Base-by-base conservation (phyloP, 2,797 vertebrate species). In the Gadopsis bispinosus region DNA sequence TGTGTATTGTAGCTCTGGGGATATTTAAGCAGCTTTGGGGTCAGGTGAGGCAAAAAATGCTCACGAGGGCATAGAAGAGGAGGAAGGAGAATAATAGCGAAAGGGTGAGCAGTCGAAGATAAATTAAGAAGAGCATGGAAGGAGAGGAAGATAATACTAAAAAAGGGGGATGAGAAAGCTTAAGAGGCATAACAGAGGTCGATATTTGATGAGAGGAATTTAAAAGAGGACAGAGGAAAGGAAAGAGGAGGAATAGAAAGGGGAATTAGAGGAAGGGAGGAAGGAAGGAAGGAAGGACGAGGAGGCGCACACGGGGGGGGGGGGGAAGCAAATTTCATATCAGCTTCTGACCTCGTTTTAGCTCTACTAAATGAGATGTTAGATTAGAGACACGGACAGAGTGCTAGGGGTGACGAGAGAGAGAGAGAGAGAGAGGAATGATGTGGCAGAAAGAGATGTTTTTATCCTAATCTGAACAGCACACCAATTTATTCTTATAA, bases 401-500 rank as follows among this genome's bases (percentile, higher is more conserved):
- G 80, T 4, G 43, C 37, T 68, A 22, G 68, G 50, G 51, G 65
- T 82, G 59, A 74, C 48, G 9, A 33, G 43, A 4, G 14, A 4
- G 48, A 9, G 9, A 35, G 35, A 20, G 22, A n/a, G 55, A 20
- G 66, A 53, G 33, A 50, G 71, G n/a, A 65, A 63, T 4, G 68
- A 65, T 69, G 63, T 35, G 55, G 64, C 50, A 77, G 63, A 87
- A 66, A 74, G 66, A 81, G 47, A 80, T 75, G 68, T 79, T 83
- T 91, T 86, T 81, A 80, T 73, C 73, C 73, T 91, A 90, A 94
- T 94, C 89, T 89, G 69, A 87, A 90, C 80, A 91, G 83, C 83
- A 69, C 79, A 91, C 89, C 88, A 92, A 92, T 92, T 92, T 91
- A 86, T 90, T 84, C 71, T 75, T 80, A 87, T 77, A 87, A 88